These are phyloP conservation scores for Drosophila merina DNA, from an alignment of 2,888 invertebrate species.

Conservation along the genomic window DNA sequence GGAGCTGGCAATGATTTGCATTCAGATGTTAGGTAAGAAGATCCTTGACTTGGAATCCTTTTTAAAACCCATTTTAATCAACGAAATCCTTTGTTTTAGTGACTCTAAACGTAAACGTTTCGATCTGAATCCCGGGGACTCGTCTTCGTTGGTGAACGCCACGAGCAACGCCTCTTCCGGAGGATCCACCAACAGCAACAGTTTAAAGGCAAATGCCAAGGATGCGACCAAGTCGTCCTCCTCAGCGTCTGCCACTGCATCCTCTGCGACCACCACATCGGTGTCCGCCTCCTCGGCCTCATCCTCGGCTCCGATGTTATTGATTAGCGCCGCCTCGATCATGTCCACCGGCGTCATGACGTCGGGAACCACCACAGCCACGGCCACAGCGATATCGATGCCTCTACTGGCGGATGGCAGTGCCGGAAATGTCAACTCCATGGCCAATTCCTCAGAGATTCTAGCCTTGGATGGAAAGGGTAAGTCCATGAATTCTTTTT, in stretches of 20 bases:
- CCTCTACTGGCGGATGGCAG: constrained; percentile 44
- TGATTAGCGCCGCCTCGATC: constrained; percentile 48
- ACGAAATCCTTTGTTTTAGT: constrained; percentile 56
- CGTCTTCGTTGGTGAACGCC: constrained; percentile 25
- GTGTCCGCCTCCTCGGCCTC: constrained; percentile 5
- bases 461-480: constrained; percentile 85
- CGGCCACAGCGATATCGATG: constrained; percentile 40
- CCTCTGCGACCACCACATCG: constrained; percentile 10
- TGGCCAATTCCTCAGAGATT: constrained; percentile 59
- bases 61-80: neutral
- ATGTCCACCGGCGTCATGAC: constrained; percentile 50
- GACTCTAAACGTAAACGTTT: constrained; percentile 83
- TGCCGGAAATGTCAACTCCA: constrained; percentile 27
- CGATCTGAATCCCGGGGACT: constrained; percentile 65
- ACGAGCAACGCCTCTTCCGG: constrained; percentile 45
- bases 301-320: constrained; percentile 35
- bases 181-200: constrained; percentile 41
- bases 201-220: constrained; percentile 42
- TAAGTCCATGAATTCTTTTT: constrained; percentile 80
- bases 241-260: neutral
- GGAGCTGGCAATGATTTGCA: constrained; percentile 80
- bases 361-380: constrained; percentile 43
- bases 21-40: constrained; percentile 81
- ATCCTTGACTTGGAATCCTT: neutral
- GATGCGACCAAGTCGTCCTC: constrained; percentile 20